These are phyloP conservation scores for Watsonalla cultraria DNA, from an alignment of 2,888 invertebrate genomes.

Conservation along the genomic window DNA sequence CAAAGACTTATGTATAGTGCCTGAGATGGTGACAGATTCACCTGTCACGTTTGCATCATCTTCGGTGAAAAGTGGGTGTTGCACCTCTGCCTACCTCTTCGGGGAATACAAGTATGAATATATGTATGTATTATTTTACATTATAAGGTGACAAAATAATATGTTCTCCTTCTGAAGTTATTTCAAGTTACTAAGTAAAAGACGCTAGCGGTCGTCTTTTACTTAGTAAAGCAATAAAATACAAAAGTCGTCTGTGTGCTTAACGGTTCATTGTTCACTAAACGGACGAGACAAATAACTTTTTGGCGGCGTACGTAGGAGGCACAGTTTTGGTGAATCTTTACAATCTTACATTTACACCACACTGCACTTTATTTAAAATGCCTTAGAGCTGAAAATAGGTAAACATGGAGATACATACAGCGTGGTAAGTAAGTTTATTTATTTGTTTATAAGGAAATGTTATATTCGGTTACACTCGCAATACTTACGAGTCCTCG, in stretches of 20 bases:
- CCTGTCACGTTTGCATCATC: no score
- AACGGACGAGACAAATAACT: slow-evolving; percentile 63
- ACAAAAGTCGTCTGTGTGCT: slow-evolving; percentile 34
- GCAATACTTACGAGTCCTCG: slow-evolving; percentile 42
- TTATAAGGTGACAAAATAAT: no score
- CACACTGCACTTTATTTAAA: slow-evolving; percentile 10
- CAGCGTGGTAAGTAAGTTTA: slow-evolving; percentile 23
- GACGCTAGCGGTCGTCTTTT: no score
- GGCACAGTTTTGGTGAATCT: slow-evolving; percentile 41
- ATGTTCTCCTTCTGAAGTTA: no score
- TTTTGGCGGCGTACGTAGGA: slow-evolving; percentile 55
- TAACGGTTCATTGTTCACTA: slow-evolving; percentile 68
- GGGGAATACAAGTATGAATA: no score
- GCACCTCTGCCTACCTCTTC: no score
- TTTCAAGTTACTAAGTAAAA: no score
- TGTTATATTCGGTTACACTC: slow-evolving; percentile 59
- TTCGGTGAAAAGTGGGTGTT: no score
- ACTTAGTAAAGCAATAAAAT: neutral
- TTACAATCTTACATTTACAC: slow-evolving; percentile 11
- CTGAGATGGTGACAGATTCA: no score
- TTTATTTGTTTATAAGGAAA: slow-evolving; percentile 56
- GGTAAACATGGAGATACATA: neutral
- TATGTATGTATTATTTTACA: no score
- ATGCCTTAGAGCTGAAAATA: slow-evolving; percentile 16
- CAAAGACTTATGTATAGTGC: no score